Base-by-base conservation (phyloP, 1,140 invertebrate species). In the Nymphalis io region DNA sequence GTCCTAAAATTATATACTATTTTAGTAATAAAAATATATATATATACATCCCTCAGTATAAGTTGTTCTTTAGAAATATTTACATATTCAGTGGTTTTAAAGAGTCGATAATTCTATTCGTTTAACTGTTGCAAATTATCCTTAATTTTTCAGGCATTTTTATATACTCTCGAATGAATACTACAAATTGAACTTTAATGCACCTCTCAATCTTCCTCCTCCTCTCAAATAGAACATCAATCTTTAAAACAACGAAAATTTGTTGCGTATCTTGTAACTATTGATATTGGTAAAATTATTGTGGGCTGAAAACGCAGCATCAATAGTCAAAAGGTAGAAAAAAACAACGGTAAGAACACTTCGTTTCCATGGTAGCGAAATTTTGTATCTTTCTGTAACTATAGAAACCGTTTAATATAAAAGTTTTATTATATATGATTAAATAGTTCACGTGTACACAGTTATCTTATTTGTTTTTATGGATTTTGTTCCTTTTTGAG, bases 31-130 rank as follows among this genome's bases (percentile, higher is more conserved):
- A n/a, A n/a, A n/a, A n/a, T n/a, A n/a, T n/a, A n/a, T n/a, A n/a
- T n/a, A n/a, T n/a, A n/a, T n/a, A 20, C 10, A 20, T 1, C n/a
- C 2, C 23, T 55, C n/a, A 13, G 51, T 55, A 21, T 55, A 55
- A 55, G 51, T 6, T 2, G n/a, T 27, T 15, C 51, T 55, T 55
- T 55, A 55, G 51, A 55, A 27, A 27, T n/a, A n/a, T 23, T 23
- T 13, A 55, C 51, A 27, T 27, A 15, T 55, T 55, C 21, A 55
- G 51, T 53, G 20, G 20, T 27, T 55, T 13, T 55, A 27, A 23
- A 55, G 51, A 55, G 11, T 15, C 18, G 18, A 15, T 55, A 27
- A 44, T 15, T 8, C 27, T 55, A 11, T 33, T 23, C 16, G 18
- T 53, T 55, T n/a, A 21, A 27, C 51, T 20, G n/a, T 21, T 21